Conservation (phyloP, 53 echinoderm and acorn worm species). For the Paelopatides confundens region DNA sequence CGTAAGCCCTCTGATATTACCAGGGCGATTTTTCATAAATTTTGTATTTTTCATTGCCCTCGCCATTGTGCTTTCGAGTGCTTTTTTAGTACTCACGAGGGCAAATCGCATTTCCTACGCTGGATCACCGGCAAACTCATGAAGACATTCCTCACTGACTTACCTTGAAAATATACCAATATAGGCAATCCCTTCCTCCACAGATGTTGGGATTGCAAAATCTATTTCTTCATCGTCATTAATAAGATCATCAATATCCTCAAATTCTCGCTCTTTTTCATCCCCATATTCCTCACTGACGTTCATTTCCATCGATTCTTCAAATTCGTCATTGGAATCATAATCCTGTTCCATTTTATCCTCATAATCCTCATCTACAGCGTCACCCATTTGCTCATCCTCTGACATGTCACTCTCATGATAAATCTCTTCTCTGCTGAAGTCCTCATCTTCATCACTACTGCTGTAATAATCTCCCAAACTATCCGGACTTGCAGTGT, state of each 20-base stretch:
- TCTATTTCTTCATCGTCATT: not conserved
- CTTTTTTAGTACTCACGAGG: too few species aligned
- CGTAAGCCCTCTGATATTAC: too few species aligned
- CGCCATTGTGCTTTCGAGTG: too few species aligned
- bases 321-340: not conserved
- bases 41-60: too few species aligned
- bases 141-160: not conserved
- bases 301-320: too few species aligned
- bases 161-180: conserved; percentile 18
- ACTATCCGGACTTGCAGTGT: too few species aligned
- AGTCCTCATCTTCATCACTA: not conserved
- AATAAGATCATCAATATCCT: not conserved
- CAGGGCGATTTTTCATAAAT: too few species aligned
- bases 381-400: not conserved
- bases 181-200: conserved; percentile 21
- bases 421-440: not conserved
- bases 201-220: not conserved
- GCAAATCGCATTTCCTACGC: too few species aligned
- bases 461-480: too few species aligned
- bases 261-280: not conserved
- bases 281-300: not conserved
- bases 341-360: not conserved
- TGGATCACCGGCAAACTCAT: too few species aligned
- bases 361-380: not conserved
- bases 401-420: not conserved